Evolutionary conservation across 1,140 invertebrate species (phyloP).

Genomic region (Lordiphosa clarofinis): DNA sequence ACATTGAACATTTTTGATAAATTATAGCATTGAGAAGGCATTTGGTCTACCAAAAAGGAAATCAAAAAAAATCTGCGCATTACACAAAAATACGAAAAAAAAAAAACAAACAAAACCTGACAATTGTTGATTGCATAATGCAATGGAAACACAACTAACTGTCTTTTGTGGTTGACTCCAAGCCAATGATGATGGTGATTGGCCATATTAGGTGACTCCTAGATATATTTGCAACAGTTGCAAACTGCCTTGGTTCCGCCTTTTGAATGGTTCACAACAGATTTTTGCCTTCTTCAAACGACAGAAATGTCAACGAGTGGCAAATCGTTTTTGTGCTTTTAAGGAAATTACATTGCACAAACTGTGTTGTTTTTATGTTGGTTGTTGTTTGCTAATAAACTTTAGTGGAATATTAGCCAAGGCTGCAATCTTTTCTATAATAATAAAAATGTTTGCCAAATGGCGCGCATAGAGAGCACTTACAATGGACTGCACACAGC

Average conservation of each 20-base stretch:
- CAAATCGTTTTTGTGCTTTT: slow-evolving; percentile 54
- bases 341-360: slow-evolving; percentile 45
- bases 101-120: slow-evolving; percentile 4
- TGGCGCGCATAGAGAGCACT: slow-evolving; percentile 4
- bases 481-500: slow-evolving; percentile 3
- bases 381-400: slow-evolving; percentile 41
- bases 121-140: slow-evolving; percentile 37
- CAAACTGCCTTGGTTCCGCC: slow-evolving; percentile 42
- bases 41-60: slow-evolving; percentile 7
- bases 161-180: slow-evolving; percentile 6
- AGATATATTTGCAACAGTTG: slow-evolving; percentile 17
- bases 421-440: slow-evolving; percentile 30
- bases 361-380: slow-evolving; percentile 10
- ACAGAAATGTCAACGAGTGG: slow-evolving; percentile 11
- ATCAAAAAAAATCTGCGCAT: slow-evolving; percentile 11
- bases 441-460: slow-evolving; percentile 51
- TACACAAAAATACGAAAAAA: neutral
- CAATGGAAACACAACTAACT: slow-evolving; percentile 9
- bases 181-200: slow-evolving; percentile 23
- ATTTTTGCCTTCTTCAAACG: slow-evolving; percentile 24
- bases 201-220: slow-evolving; percentile 32
- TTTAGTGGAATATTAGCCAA: slow-evolving; percentile 41
- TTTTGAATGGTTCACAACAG: slow-evolving; percentile 13
- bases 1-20: slow-evolving; percentile 29
- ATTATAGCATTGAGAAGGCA: slow-evolving; percentile 26